Evolutionary conservation across 2,113 vertebrate genomes (phyloP), one percentile per base, ranked within the genome.

Genomic region (Puntigrus tetrazona): DNA sequence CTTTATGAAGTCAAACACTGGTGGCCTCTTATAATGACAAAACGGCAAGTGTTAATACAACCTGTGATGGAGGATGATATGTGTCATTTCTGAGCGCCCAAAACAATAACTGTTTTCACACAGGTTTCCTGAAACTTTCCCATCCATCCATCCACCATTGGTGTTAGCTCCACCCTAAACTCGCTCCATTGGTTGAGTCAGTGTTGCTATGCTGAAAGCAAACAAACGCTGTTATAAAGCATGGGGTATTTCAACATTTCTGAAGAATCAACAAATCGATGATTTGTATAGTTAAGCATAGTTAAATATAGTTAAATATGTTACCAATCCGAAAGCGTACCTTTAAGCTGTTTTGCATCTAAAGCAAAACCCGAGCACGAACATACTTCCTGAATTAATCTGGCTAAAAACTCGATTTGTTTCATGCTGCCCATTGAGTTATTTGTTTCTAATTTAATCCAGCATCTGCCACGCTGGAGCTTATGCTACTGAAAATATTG

Each of bases 391-490:
- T 50, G n/a, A 50, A 77, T 84, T 27, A 74, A 82, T 82, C 70
- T 45, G 57, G 70, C 57, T 61, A 83, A 83, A n/a, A 77, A 84
- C 57, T 84, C 36, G 7, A 77, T 75, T 50, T 77, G 59, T 76
- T 55, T 76, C 72, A 75, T 27, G 22, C 73, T 76, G 81, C 81
- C 69, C 69, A 75, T 83, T 41, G 41, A 61, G 74, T 84, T 59
- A 67, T 76, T 77, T 84, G 61, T 77, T 20, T 52, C 43, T 76
- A 52, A 84, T 84, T 75, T 76, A 84, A 84, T 84, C 73, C 82
- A 76, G 59, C 82, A 77, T 77, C 82, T 84, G 73, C 73, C 59
- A 52, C 22, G 6, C 31, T 77, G 73, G 14, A 47, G 55, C 59
- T 76, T 75, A 83, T 63, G 57, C 41, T 67, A 14, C 73, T 25